Base-by-base conservation (phyloP, 1,140 invertebrate species). In the Fopius arisanus region DNA sequence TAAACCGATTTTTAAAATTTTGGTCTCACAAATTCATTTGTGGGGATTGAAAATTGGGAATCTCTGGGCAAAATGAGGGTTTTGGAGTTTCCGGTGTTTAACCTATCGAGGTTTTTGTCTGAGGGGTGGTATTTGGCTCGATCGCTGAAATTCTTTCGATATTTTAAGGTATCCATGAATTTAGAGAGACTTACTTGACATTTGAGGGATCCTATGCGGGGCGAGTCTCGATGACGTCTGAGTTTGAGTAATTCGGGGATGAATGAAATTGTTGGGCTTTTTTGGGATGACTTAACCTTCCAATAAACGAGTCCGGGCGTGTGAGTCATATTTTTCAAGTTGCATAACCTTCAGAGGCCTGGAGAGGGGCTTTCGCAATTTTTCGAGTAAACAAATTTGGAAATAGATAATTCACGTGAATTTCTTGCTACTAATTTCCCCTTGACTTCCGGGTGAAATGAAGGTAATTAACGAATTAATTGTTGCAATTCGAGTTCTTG, bases 281-380 rank as follows among this genome's bases (percentile, higher is more conserved):
- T 59, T 28, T 14, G 26, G 21, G 54, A 59, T 59, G 54, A 59
- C 54, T 59, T 59, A 59, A 59, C 54, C 43, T 51, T 14, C 43
- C 54, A 59, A 59, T 59, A 59, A 59, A 59, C 6, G 21, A 26
- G 54, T 28, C 54, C 23, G 54, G 54, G 54, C 7, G 21, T 26
- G 54, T 59, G 54, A 59, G 54, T 59, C 54, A 59, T 59, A 59
- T 59, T 51, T 51, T 51, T 51, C 21, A 28, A 2, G 19, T 59
- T 59, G 54, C 54, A 59, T 59, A 59, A 59, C 54, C 54, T 59
- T 28, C 12, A 59, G 54, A 59, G 43, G 10, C 19, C 19, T 5
- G 54, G 3, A 12, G 54, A 19, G 23, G 23, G 12, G 54, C 14
- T 26, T 28, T 59, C 21, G n/a, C n/a, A n/a, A n/a, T n/a, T n/a